Evolutionary conservation across 2,888 invertebrate species (phyloP), one percentile per base, ranked within the genome.

Genomic region (Serripes groenlandicus): DNA sequence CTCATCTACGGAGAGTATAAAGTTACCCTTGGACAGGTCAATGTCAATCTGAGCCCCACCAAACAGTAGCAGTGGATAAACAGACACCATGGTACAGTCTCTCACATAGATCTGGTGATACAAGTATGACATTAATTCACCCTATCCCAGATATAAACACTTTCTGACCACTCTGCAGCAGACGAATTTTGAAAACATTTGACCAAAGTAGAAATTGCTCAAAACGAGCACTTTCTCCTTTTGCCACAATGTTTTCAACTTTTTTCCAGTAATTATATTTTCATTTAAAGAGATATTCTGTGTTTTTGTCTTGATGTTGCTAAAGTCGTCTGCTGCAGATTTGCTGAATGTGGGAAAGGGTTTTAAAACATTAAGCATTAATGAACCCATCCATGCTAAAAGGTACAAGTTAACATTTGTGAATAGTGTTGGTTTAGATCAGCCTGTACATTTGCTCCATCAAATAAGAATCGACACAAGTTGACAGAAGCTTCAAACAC

Each of bases 51-150:
- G 81, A 0, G 91, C 92, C 18, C 93, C 93, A 18, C 92, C 92
- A 86, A 93, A 93, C 83, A 93, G 80, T 58, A 93, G 83, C 49
- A 93, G 74, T 4, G 93, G 92, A 81, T 93, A 93, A 34, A 93
- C 91, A 26, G 92, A 93, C 52, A 93, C 93, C 93, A 93, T 93
- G 23, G 92, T 93, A 78, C 93, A 91, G 88, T 93, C 93, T 56
- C 93, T 89, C 70, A 93, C 91, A 78, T 87, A 93, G 35, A 93
- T 92, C 93, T 93, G 85, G 4, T 86, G 69, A 26, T 26, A 18
- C 18, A 42, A 26, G 26, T 26, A 42, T 11, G 21, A 21, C 21
- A 56, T n/a, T 56, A 1, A 56, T 26, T 26, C 18, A 26, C 56
- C 42, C 42, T 42, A 11, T 42, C 7, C 42, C 42, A 42, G 9